Evolutionary conservation across 2,113 vertebrate species (phyloP), one percentile per base, ranked within the genome.

Genomic region (Canis aureus): DNA sequence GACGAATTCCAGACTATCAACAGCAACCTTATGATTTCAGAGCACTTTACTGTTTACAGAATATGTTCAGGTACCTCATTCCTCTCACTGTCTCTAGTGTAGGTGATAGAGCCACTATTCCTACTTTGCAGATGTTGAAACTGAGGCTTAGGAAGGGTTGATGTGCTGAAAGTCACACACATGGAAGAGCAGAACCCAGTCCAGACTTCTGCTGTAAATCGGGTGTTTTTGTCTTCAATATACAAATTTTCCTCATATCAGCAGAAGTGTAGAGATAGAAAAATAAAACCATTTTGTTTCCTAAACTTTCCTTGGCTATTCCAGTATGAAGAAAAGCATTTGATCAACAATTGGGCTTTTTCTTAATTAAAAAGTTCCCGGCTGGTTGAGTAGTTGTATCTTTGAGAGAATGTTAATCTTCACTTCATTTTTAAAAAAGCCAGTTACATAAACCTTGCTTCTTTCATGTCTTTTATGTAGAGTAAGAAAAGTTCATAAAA

Each of bases 401-500:
- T 83, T 74, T 84, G 64, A 66, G 11, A 84, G 35, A 91, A 96
- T 59, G 49, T 10, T 25, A 19, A 76, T 35, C 23, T 93, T 85
- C 25, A 55, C 8, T 80, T 94, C 3, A 74, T 79, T 20, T 79
- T 29, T 27, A 0, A 2, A 59, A 97, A 82, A 80, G 67, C 43
- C 60, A 94, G 73, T 35, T 82, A n/a, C 17, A 38, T 13, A 88
- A 86, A 53, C n/a, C 29, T 57, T 10, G 4, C 83, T 67, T 96
- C 22, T 83, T 9, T 23, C 32, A 16, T 55, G 11, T 73, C 60
- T 95, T 43, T 91, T 74, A 71, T 95, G 91, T 90, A 92, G 62
- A 49, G 80, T 69, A 73, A 89, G 79, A 86, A 57, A 83, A 95
- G 92, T 97, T 94, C 3, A 4, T 94, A 98, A 98, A 97, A 90